A percentile compares a stretch with the other conserved stretches of the same genome.
Evolutionary conservation across 2,888 invertebrate genomes (phyloP).

Genomic region (Lasius platythorax): DNA sequence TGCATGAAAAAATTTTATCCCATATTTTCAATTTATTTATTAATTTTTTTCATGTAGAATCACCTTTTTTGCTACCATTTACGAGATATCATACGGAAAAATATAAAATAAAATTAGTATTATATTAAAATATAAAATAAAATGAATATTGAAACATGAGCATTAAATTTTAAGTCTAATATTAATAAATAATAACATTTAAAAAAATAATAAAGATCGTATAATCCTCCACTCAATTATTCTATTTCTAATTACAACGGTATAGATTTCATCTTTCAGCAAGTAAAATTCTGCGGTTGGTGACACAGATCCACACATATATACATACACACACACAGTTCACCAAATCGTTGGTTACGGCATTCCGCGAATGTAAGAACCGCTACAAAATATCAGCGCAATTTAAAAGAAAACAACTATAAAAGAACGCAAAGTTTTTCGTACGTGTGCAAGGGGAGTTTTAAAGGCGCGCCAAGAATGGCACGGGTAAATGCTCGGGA

Average conservation of each 20-base stretch:
- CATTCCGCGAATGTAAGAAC: conserved; percentile 11
- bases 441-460: conserved; percentile 55
- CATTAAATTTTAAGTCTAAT: neutral
- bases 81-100: neutral
- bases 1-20: neutral
- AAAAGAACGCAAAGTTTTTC: conserved; percentile 47
- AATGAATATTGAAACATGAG: neutral
- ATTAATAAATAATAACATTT: neutral
- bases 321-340: neutral
- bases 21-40: neutral
- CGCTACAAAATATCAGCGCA: conserved; percentile 44
- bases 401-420: conserved; percentile 50
- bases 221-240: neutral
- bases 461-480: conserved; percentile 53
- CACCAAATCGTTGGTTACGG: neutral
- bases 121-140: neutral
- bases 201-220: neutral
- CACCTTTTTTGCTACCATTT: neutral
- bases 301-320: neutral
- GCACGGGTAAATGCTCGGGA: conserved; percentile 58
- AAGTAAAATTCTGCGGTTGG: neutral
- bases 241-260: neutral
- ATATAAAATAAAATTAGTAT: neutral
- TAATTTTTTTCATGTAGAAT: neutral
- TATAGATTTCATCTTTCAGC: neutral